Evolutionary conservation across 2,888 invertebrate genomes (phyloP).

Genomic region (Hyalella azteca): DNA sequence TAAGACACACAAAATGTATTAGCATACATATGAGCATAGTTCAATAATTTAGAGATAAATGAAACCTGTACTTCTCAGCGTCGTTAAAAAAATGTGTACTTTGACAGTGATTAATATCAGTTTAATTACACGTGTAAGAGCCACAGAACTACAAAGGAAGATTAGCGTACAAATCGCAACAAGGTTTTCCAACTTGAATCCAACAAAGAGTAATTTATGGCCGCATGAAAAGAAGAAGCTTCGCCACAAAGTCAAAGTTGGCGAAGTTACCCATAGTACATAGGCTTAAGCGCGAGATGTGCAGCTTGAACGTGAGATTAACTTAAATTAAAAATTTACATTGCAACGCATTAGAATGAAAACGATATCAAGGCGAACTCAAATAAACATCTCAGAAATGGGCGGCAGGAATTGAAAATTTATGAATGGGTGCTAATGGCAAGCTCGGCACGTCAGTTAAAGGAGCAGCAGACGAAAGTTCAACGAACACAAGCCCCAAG

Average conservation of each 20-base stretch:
- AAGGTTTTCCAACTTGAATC: not conserved
- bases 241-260: not conserved
- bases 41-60: too few relatives aligned
- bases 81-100: too few relatives aligned
- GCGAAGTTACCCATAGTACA: not conserved
- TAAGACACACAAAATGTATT: too few relatives aligned
- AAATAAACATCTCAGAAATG: too few relatives aligned
- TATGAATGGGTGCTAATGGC: too few relatives aligned
- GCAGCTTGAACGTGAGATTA: not conserved
- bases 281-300: not conserved
- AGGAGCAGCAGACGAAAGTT: too few relatives aligned
- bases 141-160: slow-evolving; percentile 12
- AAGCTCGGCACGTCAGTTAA: too few relatives aligned
- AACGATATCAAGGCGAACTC: not conserved
- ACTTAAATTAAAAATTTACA: not conserved
- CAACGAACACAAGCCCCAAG: too few relatives aligned
- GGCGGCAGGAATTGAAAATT: too few relatives aligned
- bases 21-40: too few relatives aligned
- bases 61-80: too few relatives aligned
- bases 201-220: slow-evolving; percentile 14
- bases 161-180: slow-evolving; percentile 5
- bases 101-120: too few relatives aligned
- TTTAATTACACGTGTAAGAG: slow-evolving; percentile 27
- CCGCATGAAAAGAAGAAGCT: not conserved
- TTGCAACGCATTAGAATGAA: not conserved